A percentile compares a stretch with the other conserved stretches of the same genome.
Evolutionary conservation across 2,888 invertebrate species (phyloP).

Genomic region (Oscheius myriophilus): DNA sequence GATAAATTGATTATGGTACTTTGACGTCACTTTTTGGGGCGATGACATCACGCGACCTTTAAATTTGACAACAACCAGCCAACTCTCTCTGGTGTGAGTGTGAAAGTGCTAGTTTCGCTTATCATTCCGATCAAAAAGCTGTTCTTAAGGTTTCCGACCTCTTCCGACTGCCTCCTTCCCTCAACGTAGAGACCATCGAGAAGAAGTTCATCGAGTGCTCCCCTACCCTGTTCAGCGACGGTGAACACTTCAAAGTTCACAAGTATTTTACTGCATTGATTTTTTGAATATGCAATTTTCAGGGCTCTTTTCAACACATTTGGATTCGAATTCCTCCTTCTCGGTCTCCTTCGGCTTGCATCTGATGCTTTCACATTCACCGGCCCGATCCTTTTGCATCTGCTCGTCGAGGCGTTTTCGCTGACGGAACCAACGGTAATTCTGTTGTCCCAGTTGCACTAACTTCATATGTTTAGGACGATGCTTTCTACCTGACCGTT

Average conservation of each 20-base stretch:
- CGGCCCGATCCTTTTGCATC: slow-evolving; percentile 87
- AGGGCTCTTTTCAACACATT: slow-evolving; percentile 70
- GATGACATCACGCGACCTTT: no score
- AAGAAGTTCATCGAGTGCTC: slow-evolving; percentile 52
- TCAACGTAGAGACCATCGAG: slow-evolving; percentile 78
- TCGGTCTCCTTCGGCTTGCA: slow-evolving; percentile 84
- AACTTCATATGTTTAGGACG: no score
- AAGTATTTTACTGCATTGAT: slow-evolving; percentile 19
- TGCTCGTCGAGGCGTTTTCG: slow-evolving; percentile 83
- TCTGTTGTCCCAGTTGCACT: no score
- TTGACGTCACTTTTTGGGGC: no score
- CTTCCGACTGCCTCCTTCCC: slow-evolving; percentile 81
- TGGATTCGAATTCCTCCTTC: slow-evolving; percentile 84
- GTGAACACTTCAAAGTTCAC: slow-evolving; percentile 51
- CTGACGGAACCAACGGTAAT: slow-evolving; percentile 78
- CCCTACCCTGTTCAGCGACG: slow-evolving; percentile 54
- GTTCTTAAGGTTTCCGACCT: slow-evolving; percentile 80
- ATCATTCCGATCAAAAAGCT: not conserved
- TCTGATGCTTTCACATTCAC: slow-evolving; percentile 87
- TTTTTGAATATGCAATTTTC: slow-evolving; percentile 8
- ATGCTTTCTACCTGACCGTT: slow-evolving; percentile 74
- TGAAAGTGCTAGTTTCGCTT: not conserved
- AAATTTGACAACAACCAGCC: not conserved
- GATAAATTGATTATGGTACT: no score
- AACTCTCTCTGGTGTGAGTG: not conserved